Percentiles rank a stretch among this genome's conserved stretches.
Conservation (phyloP, 2,888 invertebrate genomes). For the Dexiosoma caninum region DNA sequence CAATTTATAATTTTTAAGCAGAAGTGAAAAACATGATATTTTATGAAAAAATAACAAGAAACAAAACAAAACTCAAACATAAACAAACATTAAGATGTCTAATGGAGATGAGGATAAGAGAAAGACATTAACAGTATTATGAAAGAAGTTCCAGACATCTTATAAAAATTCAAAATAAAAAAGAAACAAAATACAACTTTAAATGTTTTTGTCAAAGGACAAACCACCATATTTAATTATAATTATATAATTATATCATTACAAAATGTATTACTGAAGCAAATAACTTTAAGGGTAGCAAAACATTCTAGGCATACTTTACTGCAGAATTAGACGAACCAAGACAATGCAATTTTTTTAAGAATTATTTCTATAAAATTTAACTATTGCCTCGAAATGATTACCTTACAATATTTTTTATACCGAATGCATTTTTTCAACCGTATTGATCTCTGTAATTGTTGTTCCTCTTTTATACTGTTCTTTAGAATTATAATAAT, state of each 20-base stretch:
- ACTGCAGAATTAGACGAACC: neutral
- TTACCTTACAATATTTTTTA: too few species aligned
- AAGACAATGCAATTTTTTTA: too few species aligned
- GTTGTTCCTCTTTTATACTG: too few species aligned
- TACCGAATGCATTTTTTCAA: too few species aligned
- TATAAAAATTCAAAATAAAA: neutral
- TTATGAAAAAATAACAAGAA: neutral
- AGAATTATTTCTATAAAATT: too few species aligned
- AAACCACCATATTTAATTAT: conserved; percentile 38
- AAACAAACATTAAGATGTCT: conserved; percentile 27
- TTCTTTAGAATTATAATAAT: too few species aligned
- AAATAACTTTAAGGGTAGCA: neutral
- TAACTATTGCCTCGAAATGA: too few species aligned
- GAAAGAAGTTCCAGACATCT: conserved; percentile 30
- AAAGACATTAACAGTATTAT: neutral
- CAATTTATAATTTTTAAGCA: neutral
- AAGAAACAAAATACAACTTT: conserved; percentile 23
- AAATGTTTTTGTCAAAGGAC: conserved; percentile 40
- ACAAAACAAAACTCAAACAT: neutral
- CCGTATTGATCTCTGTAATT: too few species aligned
- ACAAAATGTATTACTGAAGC: conserved; percentile 4
- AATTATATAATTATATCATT: conserved; percentile 43
- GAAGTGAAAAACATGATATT: neutral
- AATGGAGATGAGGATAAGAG: neutral
- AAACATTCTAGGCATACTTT: conserved; percentile 1